phyloP scores from a whole-genome alignment of 2,113 vertebrate species.

The Rhegmatorhina hoffmannsi region DNA sequence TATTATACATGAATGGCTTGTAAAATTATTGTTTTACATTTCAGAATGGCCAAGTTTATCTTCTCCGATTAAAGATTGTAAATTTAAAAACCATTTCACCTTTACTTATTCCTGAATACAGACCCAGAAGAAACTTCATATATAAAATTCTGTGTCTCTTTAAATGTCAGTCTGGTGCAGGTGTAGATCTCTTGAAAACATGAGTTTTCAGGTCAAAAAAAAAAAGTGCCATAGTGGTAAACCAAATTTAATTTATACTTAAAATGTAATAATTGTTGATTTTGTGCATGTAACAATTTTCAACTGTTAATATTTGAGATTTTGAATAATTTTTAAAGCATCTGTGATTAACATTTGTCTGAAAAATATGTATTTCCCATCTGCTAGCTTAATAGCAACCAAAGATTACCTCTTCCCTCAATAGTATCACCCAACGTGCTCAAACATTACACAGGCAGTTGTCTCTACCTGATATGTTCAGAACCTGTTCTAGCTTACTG shows the following conservation, averaged over 20 bases:
- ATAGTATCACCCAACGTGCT: background rate
- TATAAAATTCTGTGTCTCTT: background rate
- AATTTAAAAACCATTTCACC: background rate
- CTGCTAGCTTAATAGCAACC: background rate
- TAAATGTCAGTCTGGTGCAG: background rate
- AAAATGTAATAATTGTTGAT: slow-evolving; percentile 10
- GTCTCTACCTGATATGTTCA: background rate
- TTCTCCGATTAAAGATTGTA: background rate
- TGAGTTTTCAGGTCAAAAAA: background rate
- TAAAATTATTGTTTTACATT: background rate
- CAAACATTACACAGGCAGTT: background rate
- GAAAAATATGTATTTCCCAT: background rate
- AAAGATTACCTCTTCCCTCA: background rate
- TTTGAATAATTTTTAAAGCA: background rate
- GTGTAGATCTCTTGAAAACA: background rate
- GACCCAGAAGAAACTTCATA: background rate
- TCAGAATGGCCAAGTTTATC: background rate
- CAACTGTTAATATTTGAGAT: background rate
- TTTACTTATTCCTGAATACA: background rate
- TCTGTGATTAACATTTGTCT: background rate
- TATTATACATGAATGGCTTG: slow-evolving; percentile 59
- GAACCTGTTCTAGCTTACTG: background rate
- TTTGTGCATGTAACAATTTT: slow-evolving; percentile 16
- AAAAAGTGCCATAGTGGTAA: slow-evolving; percentile 25
- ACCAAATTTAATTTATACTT: background rate